Conservation (phyloP, 2,113 vertebrate genomes). For the Deroptyus accipitrinus region DNA sequence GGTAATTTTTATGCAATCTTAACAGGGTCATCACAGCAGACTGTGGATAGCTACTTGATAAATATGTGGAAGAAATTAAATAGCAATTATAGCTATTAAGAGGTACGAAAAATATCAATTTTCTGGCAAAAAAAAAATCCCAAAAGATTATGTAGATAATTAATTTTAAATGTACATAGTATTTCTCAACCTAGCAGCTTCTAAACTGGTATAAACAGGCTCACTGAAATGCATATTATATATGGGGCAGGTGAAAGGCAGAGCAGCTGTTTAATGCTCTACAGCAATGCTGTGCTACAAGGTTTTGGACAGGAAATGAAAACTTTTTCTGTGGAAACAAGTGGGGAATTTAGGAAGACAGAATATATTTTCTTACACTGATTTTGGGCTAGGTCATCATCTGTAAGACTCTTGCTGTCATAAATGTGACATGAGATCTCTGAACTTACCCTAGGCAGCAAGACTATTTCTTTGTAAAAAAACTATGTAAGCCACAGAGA, state of each 20-base stretch:
- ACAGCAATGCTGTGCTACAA: not conserved
- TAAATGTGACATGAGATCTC: not conserved
- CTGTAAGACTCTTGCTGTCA: not conserved
- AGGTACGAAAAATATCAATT: not conserved
- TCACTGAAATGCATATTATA: not conserved
- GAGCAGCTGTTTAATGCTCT: not conserved
- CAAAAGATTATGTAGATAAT: not conserved
- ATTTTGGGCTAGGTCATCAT: not conserved
- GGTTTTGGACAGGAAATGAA: not conserved
- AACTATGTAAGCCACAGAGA: not conserved
- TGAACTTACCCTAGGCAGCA: not conserved
- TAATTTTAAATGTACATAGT: not conserved
- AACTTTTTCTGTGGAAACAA: not conserved
- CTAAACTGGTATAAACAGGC: not conserved
- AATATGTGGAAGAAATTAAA: not conserved
- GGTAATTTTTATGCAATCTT: not conserved
- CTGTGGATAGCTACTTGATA: not conserved
- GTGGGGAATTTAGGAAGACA: not conserved
- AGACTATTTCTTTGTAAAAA: not conserved
- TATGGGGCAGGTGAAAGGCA: not conserved
- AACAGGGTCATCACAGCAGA: not conserved
- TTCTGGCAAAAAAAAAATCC: not conserved
- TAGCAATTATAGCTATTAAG: not conserved
- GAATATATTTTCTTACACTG: not conserved
- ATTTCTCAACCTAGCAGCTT: not conserved